phyloP scores from a whole-genome alignment of 2,797 vertebrate genomes.

The Cheirogaleus major region DNA sequence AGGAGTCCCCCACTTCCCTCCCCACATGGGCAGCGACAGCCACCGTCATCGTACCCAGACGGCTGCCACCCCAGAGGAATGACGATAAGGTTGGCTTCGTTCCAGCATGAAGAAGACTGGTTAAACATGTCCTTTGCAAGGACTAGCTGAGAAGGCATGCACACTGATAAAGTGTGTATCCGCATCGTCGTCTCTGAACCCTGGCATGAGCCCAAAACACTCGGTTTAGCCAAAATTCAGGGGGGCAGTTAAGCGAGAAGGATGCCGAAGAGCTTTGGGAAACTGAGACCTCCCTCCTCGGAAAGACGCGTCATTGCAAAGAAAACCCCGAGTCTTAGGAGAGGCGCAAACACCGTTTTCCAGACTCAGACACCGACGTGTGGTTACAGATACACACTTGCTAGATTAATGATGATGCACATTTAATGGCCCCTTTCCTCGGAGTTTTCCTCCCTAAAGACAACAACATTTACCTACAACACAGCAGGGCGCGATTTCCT shows the following conservation, averaged over 20 bases:
- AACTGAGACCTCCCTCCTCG: accelerated
- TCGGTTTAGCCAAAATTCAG: not conserved
- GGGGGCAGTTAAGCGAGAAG: not conserved
- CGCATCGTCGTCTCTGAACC: not conserved
- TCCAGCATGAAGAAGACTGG: not conserved
- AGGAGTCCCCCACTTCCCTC: accelerated
- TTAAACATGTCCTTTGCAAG: not conserved
- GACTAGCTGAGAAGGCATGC: not conserved
- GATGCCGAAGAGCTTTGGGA: accelerated
- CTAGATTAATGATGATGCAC: not conserved
- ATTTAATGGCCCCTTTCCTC: not conserved
- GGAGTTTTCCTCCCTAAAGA: not conserved
- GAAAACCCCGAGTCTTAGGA: not conserved
- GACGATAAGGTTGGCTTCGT: not conserved
- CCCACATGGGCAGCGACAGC: too few relatives aligned
- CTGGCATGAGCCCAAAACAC: not conserved
- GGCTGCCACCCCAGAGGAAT: accelerated
- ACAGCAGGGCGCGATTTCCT: not conserved
- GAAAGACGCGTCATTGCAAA: not conserved
- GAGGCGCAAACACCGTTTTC: accelerated
- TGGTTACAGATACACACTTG: accelerated
- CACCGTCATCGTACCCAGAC: accelerated
- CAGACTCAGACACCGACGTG: accelerated
- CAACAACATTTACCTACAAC: not conserved
- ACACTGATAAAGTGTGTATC: not conserved